phyloP scores from a whole-genome alignment of 1,140 invertebrate species.

The Apis cerana region DNA sequence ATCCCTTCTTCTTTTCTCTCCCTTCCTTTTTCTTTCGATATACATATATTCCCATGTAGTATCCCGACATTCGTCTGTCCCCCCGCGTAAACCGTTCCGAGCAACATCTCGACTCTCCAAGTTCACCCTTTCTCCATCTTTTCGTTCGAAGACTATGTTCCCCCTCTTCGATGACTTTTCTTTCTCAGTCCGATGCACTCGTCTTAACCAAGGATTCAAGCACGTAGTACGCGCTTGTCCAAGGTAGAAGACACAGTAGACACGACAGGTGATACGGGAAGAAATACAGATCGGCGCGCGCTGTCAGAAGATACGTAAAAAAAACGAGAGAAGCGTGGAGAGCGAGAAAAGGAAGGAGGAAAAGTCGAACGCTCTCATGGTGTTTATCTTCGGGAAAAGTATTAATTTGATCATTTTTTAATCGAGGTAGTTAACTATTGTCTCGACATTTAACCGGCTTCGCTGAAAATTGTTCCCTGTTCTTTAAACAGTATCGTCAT shows the following conservation, averaged over 20 bases:
- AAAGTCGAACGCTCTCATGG: neutral
- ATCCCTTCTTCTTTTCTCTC: slow-evolving; percentile 16
- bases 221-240: slow-evolving; percentile 59
- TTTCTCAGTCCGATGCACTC: slow-evolving; percentile 57
- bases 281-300: slow-evolving; percentile 54
- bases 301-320: slow-evolving; percentile 21
- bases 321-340: neutral
- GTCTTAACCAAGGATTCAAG: slow-evolving; percentile 54
- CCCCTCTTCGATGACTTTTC: slow-evolving; percentile 30
- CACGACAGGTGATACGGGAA: slow-evolving; percentile 52
- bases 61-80: slow-evolving; percentile 22
- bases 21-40: slow-evolving; percentile 1
- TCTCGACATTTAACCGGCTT: neutral
- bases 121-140: slow-evolving; percentile 58
- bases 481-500: neutral
- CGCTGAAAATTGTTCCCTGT: neutral
- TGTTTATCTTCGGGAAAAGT: neutral
- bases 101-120: slow-evolving; percentile 48
- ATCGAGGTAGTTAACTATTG: slow-evolving; percentile 4
- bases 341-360: neutral
- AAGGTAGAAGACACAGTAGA: slow-evolving; percentile 59
- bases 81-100: slow-evolving; percentile 41
- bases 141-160: slow-evolving; percentile 48
- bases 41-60: slow-evolving; percentile 23
- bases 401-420: neutral